A percentile compares a stretch with the other conserved stretches of the same genome.
phyloP scores from a whole-genome alignment of 2,888 invertebrate genomes.

The Cremastobaeus sp. region DNA sequence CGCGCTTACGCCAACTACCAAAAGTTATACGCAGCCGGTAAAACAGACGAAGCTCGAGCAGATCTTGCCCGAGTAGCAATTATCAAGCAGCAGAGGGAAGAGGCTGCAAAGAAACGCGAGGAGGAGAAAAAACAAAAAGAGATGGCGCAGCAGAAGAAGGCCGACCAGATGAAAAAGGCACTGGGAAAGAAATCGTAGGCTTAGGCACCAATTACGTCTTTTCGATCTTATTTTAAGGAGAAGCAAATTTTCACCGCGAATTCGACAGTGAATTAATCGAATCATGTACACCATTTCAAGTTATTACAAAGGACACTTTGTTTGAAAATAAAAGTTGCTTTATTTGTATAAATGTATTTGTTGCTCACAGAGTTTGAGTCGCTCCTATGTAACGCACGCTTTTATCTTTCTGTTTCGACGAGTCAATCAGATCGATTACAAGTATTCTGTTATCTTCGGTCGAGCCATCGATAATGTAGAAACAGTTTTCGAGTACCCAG shows the following conservation, averaged over 20 bases:
- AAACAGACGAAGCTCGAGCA: conserved; percentile 96
- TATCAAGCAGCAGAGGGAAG: conserved; percentile 95
- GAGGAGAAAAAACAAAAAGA: conserved; percentile 87
- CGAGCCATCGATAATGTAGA: conserved; percentile 20
- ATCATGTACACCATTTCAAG: not conserved
- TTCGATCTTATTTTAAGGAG: conserved; percentile 9
- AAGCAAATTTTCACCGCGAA: conserved; percentile 10
- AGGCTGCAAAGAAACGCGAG: conserved; percentile 94
- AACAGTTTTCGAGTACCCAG: too few relatives aligned
- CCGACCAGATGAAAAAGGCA: conserved; percentile 82
- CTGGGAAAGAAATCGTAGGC: conserved; percentile 79
- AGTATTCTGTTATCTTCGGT: conserved; percentile 11
- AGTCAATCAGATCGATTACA: too few relatives aligned
- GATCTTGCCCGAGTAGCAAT: conserved; percentile 96
- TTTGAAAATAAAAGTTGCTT: conserved; percentile 56
- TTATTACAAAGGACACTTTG: conserved; percentile 27
- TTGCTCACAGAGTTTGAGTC: not conserved
- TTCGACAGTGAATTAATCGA: conserved; percentile 1
- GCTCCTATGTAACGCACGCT: too few relatives aligned
- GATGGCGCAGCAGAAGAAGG: conserved; percentile 81
- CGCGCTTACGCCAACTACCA: conserved; percentile 93
- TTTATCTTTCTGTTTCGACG: too few relatives aligned
- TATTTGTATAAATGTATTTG: conserved; percentile 51
- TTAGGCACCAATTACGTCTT: not conserved
- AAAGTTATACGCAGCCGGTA: conserved; percentile 95